Base-by-base conservation (phyloP, 2,113 vertebrate genomes). In the Tinamus guttatus region DNA sequence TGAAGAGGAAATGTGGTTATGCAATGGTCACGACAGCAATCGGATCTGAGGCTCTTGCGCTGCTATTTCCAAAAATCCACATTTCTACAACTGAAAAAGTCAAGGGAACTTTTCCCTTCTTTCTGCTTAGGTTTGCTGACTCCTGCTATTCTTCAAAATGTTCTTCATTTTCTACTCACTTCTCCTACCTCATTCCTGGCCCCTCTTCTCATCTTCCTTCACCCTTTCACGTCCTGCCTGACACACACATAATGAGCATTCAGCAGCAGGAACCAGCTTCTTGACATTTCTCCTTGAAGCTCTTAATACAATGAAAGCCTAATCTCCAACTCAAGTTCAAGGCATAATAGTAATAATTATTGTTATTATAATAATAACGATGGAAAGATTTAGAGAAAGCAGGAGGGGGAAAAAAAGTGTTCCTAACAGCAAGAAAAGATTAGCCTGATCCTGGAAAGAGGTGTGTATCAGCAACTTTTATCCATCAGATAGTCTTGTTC, bases 121-220 rank as follows among this genome's bases (percentile, higher is more conserved):
- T 84, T 69, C 85, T 40, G 77, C 82, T 2, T 83, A 95, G 85
- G 60, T 96, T 92, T 97, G 95, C 90, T 93, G 88, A 96, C 92
- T 96, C 86, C 90, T 96, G 92, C 77, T 96, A 86, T 93, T 96
- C 92, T 96, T 76, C 85, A 94, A 75, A 65, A 85, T 88, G 86
- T 86, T 94, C 83, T 92, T 92, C 88, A 45, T 69, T 93, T 81
- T 90, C 90, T 91, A 1, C 93, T 91, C 52, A 67, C 88, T 70
- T 94, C 90, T 73, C 90, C 94, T 84, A 63, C 90, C 93, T 96
- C 93, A 95, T 76, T 93, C 93, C 94, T 96, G 95, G 95, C 94
- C 95, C 78, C 70, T 96, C 83, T 58, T 62, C 68, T 60, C 87
- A 32, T 4, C 27, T 84, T 73, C 21, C 1, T 94, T 81, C 81